phyloP scores from a whole-genome alignment of 2,113 vertebrate genomes.

The Scomber japonicus region DNA sequence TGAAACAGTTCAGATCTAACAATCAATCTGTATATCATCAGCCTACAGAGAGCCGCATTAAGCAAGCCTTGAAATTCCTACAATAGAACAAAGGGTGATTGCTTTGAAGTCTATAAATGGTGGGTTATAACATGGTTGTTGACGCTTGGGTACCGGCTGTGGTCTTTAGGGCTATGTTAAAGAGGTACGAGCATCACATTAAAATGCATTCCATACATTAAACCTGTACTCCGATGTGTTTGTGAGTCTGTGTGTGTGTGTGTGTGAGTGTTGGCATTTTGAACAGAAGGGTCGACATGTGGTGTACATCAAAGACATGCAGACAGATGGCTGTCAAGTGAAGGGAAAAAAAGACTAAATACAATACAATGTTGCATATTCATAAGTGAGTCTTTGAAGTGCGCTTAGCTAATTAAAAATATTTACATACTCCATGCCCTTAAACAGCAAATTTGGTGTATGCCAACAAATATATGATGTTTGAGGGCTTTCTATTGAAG shows the following conservation, averaged over 20 bases:
- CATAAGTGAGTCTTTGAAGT: constrained; percentile 81
- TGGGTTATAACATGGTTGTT: constrained; percentile 5
- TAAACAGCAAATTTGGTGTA: constrained; percentile 64
- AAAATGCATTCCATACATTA: constrained; percentile 49
- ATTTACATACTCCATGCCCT: constrained; percentile 69
- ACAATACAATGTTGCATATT: constrained; percentile 77
- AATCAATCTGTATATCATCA: constrained; percentile 21
- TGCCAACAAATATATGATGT: constrained; percentile 54
- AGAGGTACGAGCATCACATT: constrained; percentile 23
- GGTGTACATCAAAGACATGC: constrained; percentile 76
- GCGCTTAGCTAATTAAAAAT: constrained; percentile 75
- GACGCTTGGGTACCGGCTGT: background rate
- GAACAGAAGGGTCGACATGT: constrained; percentile 74
- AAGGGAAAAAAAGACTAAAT: constrained; percentile 23
- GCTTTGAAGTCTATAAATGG: constrained; percentile 27
- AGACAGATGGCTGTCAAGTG: constrained; percentile 78
- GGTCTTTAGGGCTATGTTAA: constrained; percentile 28
- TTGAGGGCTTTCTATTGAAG: constrained; percentile 43
- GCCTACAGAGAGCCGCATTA: constrained; percentile 8
- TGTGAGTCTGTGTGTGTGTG: constrained; percentile 5
- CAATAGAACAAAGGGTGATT: constrained; percentile 19
- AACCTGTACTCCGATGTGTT: constrained; percentile 23
- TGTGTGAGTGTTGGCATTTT: constrained; percentile 39
- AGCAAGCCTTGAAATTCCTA: background rate
- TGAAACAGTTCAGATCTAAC: background rate